phyloP scores from a whole-genome alignment of 2,888 invertebrate species.

The Prosopocoilus inquinatus region DNA sequence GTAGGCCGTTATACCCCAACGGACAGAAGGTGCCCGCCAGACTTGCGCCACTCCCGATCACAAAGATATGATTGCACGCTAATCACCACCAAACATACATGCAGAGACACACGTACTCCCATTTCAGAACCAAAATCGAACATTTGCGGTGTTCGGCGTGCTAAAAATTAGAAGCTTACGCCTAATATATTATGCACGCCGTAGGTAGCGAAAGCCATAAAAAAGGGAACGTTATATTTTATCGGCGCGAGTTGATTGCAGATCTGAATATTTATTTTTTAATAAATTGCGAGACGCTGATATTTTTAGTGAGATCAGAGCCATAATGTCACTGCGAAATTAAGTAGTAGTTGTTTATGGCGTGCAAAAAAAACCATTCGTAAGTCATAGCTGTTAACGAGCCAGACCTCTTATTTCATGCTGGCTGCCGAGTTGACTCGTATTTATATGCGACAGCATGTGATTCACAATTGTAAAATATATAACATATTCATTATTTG shows the following conservation, averaged over 20 bases:
- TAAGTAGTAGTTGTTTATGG: slow-evolving; percentile 45
- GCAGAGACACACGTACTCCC: too few relatives aligned
- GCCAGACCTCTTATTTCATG: slow-evolving; percentile 26
- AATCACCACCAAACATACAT: background rate
- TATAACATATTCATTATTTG: background rate
- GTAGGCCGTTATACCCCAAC: slow-evolving; percentile 41
- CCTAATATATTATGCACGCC: too few relatives aligned
- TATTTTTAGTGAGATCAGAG: slow-evolving; percentile 40
- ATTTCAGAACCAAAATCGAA: too few relatives aligned
- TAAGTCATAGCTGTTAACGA: slow-evolving; percentile 41
- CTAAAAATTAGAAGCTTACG: too few relatives aligned
- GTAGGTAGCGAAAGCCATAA: too few relatives aligned
- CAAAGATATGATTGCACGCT: background rate
- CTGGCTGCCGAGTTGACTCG: slow-evolving; percentile 8
- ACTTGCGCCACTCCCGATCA: slow-evolving; percentile 17
- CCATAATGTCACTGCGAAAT: slow-evolving; percentile 44
- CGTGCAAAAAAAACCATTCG: slow-evolving; percentile 33
- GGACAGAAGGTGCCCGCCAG: slow-evolving; percentile 31
- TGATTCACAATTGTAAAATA: slow-evolving; percentile 3
- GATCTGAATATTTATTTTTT: slow-evolving; percentile 28
- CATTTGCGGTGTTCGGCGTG: too few relatives aligned
- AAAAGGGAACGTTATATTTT: background rate
- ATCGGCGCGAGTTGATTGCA: slow-evolving; percentile 1
- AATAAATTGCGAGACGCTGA: slow-evolving; percentile 37
- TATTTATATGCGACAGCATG: slow-evolving; percentile 11